Base-by-base conservation (phyloP, 2,888 invertebrate species). In the Malthinus seriepunctatus region DNA sequence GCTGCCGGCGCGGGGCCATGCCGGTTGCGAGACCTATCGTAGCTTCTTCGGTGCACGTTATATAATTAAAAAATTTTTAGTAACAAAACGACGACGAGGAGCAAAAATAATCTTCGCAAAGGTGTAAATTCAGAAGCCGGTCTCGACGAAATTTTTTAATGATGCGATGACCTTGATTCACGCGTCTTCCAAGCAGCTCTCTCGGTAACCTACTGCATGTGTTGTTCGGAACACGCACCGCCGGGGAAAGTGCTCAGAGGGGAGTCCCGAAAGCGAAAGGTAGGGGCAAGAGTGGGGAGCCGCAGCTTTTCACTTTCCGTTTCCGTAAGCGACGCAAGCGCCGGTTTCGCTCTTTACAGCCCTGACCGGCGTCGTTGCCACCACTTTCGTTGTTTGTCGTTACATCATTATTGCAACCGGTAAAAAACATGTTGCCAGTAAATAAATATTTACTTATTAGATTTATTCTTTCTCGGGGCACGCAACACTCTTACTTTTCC, bases 231-330 rank as follows among this genome's bases (percentile, higher is more conserved):
- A 81, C 82, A 82, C 83, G 82, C 82, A 82, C 82, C 80, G 80
- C 73, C 69, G 73, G 75, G 74, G 77, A 76, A 78, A 76, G 76
- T 75, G 74, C 68, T 70, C 70, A 60, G 73, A 68, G 73, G 72
- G 72, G 73, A 71, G 69, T 67, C 70, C 83, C 84, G 85, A 86
- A 86, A 86, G 84, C 84, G 86, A 86, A 86, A 86, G 86, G 85
- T 84, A 84, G 85, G 85, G 84, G 84, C 81, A 83, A 81, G 81
- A 70, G 73, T 81, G 81, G 82, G 81, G 79, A 77, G 76, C 76
- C 39, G 15, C 39, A 42, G 39, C 74, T 76, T 78, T 78, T 78
- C 77, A 79, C 78, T 80, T 79, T 79, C 80, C 73, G 76, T 78
- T 77, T 76, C 77, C 72, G 69, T 67, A 71, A 67, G 68, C 71